Evolutionary conservation across 2,797 vertebrate genomes (phyloP).

Genomic region (Hypotaenidia philippensis): DNA sequence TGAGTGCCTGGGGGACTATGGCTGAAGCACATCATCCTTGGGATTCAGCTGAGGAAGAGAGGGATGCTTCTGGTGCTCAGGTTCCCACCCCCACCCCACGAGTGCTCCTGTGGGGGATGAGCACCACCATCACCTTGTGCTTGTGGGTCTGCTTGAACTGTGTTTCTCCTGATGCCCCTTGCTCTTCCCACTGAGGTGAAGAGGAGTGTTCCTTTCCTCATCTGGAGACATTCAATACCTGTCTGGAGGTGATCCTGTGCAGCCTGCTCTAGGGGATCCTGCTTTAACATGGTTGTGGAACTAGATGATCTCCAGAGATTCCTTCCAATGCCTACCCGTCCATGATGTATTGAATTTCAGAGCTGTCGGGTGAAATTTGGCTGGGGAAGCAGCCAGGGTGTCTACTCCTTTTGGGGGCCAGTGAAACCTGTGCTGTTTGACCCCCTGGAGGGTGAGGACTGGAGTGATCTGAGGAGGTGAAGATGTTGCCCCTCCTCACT

Average conservation of each 20-base stretch:
- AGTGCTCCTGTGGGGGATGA: background rate
- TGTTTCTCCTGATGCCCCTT: slow-evolving; percentile 40
- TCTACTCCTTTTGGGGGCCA: background rate
- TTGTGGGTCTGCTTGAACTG: background rate
- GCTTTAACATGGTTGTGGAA: too few species aligned
- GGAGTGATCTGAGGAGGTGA: background rate
- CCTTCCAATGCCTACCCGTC: too few species aligned
- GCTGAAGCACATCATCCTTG: rapidly evolving
- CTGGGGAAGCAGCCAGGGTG: rapidly evolving
- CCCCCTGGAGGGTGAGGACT: background rate
- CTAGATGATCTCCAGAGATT: too few species aligned
- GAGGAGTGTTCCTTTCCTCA: background rate
- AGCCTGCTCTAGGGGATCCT: too few species aligned
- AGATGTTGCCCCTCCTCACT: rapidly evolving
- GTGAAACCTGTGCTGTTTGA: background rate
- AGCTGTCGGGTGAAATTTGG: slow-evolving; percentile 6
- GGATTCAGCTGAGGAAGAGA: background rate
- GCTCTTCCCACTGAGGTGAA: background rate
- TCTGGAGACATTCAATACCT: too few species aligned
- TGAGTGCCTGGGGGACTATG: rapidly evolving
- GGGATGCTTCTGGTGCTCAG: rapidly evolving
- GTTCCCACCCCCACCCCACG: too few species aligned
- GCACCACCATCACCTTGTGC: background rate
- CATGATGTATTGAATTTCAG: slow-evolving; percentile 5
- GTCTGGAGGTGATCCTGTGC: too few species aligned